Percentiles rank a stretch among this genome's conserved stretches.
These are phyloP conservation scores for Trachemys scripta DNA, from an alignment of 2,113 vertebrate genomes.

Conservation along the genomic window DNA sequence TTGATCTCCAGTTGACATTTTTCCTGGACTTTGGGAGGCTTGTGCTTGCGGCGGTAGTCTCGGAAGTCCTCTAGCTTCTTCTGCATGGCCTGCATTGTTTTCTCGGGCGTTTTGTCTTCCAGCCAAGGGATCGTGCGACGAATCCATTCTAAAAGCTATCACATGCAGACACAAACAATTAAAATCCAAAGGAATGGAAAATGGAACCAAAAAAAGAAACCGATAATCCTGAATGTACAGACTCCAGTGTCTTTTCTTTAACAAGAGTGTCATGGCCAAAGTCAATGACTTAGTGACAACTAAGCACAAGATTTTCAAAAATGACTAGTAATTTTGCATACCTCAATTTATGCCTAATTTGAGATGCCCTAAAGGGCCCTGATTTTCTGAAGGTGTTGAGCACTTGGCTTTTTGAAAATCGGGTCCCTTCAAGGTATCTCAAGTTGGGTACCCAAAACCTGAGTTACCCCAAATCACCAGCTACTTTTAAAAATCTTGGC, in stretches of 20 bases:
- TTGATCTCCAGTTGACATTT: slow-evolving; percentile 99
- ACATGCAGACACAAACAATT: slow-evolving; percentile 21
- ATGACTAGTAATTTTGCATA: background rate
- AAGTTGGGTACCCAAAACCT: background rate
- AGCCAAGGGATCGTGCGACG: slow-evolving; percentile 97
- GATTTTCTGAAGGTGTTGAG: background rate
- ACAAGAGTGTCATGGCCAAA: background rate
- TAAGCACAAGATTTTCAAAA: background rate
- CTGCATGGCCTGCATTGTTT: slow-evolving; percentile 96
- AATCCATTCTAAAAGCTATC: slow-evolving; percentile 95
- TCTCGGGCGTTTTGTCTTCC: slow-evolving; percentile 94
- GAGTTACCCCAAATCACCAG: background rate
- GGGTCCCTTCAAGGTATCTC: background rate
- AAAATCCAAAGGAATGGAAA: background rate
- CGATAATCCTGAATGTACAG: background rate
- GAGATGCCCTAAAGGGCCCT: background rate
- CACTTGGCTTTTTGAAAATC: background rate
- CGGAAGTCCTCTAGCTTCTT: slow-evolving; percentile 97
- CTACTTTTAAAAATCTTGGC: background rate
- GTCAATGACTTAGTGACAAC: background rate
- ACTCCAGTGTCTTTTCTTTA: background rate
- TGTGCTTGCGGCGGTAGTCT: slow-evolving; percentile 97
- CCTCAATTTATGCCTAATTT: background rate
- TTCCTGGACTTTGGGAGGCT: slow-evolving; percentile 97
- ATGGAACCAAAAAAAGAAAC: background rate